phyloP scores from a whole-genome alignment of 2,888 invertebrate genomes.

The Aricia artaxerxes region DNA sequence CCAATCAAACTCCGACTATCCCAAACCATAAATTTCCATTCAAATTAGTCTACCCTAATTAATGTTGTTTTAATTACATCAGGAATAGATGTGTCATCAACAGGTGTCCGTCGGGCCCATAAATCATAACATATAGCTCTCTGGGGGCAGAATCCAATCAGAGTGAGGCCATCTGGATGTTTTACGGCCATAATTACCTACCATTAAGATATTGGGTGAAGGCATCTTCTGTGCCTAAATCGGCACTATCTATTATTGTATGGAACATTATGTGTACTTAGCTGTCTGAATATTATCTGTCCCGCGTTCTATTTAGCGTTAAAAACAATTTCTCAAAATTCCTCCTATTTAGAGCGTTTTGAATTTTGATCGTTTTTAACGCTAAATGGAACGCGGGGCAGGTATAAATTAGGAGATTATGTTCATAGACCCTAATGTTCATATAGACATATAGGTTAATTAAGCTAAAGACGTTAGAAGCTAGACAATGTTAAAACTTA shows the following conservation, averaged over 20 bases:
- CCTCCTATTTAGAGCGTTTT: too few relatives aligned
- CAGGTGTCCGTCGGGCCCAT: not conserved
- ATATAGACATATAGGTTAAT: too few relatives aligned
- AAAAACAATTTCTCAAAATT: too few relatives aligned
- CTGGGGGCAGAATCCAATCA: constrained; percentile 7
- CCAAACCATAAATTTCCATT: not conserved
- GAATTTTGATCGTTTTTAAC: too few relatives aligned
- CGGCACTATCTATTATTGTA: not conserved
- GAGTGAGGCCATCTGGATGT: not conserved
- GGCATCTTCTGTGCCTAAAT: not conserved
- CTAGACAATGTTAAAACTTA: too few relatives aligned
- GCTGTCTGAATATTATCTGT: not conserved
- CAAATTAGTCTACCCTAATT: constrained; percentile 3
- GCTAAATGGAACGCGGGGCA: too few relatives aligned
- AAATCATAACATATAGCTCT: constrained; percentile 2
- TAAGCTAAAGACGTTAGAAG: too few relatives aligned
- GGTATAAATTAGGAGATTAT: not conserved
- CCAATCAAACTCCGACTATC: not conserved
- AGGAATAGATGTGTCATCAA: not conserved
- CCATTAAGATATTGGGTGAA: constrained; percentile 10
- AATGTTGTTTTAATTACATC: constrained; percentile 17
- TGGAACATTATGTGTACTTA: too few relatives aligned
- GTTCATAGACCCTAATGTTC: too few relatives aligned
- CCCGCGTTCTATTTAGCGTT: too few relatives aligned
- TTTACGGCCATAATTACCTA: not conserved